These are phyloP conservation scores for Urocynchramus pylzowi DNA, from an alignment of 2,113 vertebrate species.

Conservation along the genomic window DNA sequence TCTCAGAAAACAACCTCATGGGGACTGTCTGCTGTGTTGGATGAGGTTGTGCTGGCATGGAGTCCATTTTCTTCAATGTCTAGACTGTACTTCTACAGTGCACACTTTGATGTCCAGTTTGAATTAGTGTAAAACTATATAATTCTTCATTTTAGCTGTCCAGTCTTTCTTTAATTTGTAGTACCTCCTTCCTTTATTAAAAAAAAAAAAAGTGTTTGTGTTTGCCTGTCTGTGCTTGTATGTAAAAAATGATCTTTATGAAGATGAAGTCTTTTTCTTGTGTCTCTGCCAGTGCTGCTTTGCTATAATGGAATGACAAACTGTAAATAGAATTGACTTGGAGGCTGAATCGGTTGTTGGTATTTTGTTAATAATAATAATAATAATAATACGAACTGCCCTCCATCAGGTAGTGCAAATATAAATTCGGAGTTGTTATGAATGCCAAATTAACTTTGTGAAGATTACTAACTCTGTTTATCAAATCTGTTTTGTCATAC, in stretches of 20 bases:
- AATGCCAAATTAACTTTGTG: slow-evolving; percentile 31
- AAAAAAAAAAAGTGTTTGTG: background rate
- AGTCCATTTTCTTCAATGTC: background rate
- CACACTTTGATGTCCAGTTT: background rate
- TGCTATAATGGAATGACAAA: slow-evolving; percentile 17
- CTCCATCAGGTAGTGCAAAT: slow-evolving; percentile 26
- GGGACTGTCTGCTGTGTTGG: background rate
- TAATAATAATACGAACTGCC: slow-evolving; percentile 23
- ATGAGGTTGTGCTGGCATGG: background rate
- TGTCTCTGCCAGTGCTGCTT: slow-evolving; percentile 39
- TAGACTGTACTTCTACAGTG: background rate
- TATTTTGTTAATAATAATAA: slow-evolving; percentile 50
- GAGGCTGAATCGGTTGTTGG: slow-evolving; percentile 46
- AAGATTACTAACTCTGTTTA: slow-evolving; percentile 18
- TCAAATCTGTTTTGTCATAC: slow-evolving; percentile 10
- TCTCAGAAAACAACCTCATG: background rate
- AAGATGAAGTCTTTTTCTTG: slow-evolving; percentile 24
- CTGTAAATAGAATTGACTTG: slow-evolving; percentile 63
- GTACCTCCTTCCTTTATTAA: background rate
- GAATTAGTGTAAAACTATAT: background rate
- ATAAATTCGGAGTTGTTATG: slow-evolving; percentile 34
- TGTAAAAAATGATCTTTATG: slow-evolving; percentile 15
- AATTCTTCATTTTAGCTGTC: background rate
- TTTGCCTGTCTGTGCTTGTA: slow-evolving; percentile 39
- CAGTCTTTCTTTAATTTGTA: background rate